Base-by-base conservation (phyloP, 2,113 vertebrate species). In the Mirounga angustirostris region DNA sequence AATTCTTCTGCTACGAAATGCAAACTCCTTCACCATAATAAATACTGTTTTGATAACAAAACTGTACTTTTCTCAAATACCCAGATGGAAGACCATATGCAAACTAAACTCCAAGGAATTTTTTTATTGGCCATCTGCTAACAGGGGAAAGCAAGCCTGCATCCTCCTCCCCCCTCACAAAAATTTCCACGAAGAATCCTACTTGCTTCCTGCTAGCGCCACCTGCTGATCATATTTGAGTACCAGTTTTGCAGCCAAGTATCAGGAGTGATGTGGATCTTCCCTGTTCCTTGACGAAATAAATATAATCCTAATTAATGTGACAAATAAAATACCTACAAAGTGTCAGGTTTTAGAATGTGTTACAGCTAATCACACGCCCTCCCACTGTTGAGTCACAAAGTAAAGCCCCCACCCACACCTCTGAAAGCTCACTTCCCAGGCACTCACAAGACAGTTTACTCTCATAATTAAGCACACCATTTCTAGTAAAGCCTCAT, bases 71-170 rank as follows among this genome's bases (percentile, higher is more conserved):
- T 98, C 98, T 98, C 98, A 98, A 99, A 99, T 98, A 98, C 98
- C 98, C 99, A 99, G 98, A 99, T 98, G 99, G 99, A 98, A 98
- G 97, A 99, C 98, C 99, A 99, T 99, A 99, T 99, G 99, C 97
- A 98, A 98, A 98, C 98, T 97, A 98, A 98, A 98, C 98, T 98
- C 98, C 91, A 96, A 97, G 96, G 98, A 98, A 95, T 95, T 98
- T 98, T 98, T 98, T 98, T 98, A 98, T 95, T 91, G 98, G 98
- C 98, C 99, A 99, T 99, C 99, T 99, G 99, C 98, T 98, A 93
- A 97, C 97, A 97, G 95, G 98, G 97, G 98, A 98, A 98, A 96
- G 98, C 93, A 74, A 96, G 88, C 0, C 43, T 24, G 84, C 65
- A 67, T 94, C 69, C 87, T 21, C 89, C 7, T 46, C 92, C 93